Conservation (phyloP, 1,140 invertebrate genomes). For the Idris sp. region DNA sequence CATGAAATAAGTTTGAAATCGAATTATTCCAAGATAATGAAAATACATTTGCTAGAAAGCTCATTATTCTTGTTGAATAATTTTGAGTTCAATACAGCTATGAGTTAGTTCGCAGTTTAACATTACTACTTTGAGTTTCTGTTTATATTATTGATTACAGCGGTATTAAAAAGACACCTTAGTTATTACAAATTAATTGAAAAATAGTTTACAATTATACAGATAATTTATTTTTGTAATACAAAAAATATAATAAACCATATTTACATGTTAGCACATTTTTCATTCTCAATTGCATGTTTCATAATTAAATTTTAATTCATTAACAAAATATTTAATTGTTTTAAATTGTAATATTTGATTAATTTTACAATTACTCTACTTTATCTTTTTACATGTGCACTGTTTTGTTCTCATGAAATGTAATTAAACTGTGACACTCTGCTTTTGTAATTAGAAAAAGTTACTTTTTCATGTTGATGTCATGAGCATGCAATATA, state of each 20-base stretch:
- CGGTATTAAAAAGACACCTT: slow-evolving; percentile 56
- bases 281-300: no score
- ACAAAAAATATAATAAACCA: no score
- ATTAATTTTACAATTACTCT: no score
- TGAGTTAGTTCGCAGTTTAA: slow-evolving; percentile 45
- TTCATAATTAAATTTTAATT: no score
- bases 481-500: background rate
- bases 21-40: slow-evolving; percentile 40
- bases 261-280: no score
- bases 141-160: slow-evolving; percentile 66
- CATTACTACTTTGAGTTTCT: slow-evolving; percentile 55
- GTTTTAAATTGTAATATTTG: no score
- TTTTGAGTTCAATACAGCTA: slow-evolving; percentile 33
- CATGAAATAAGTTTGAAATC: slow-evolving; percentile 35
- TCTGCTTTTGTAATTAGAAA: background rate
- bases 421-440: no score
- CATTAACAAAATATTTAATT: no score
- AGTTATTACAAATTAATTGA: slow-evolving; percentile 28
- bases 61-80: slow-evolving; percentile 47
- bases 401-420: no score
- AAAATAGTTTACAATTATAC: no score
- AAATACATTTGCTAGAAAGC: slow-evolving; percentile 20
- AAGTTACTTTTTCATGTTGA: slow-evolving; percentile 2
- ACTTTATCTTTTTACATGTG: no score
- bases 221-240: no score